Evolutionary conservation across 30 jellyfish, hydroid and myxozoan genomes (phyloP), one percentile per base, ranked within the genome.

Genomic region (Sanderia malayensis): DNA sequence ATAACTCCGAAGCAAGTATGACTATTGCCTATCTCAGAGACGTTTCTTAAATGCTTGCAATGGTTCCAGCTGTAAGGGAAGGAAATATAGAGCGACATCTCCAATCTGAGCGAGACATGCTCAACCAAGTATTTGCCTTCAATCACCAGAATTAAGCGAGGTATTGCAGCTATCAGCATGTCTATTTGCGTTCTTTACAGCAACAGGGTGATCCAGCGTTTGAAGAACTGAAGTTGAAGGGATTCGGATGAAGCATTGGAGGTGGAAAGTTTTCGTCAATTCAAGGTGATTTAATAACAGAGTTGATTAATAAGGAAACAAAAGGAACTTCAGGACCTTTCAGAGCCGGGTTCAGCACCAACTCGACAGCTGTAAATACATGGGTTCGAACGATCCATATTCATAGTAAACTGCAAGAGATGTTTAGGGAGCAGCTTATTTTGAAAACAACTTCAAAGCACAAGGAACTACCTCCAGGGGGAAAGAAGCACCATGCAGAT

Each of bases 271-370:
- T 55, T 33, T 73, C 86, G 44, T 2, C 78, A 6, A 49, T 80
- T 25, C 93, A 67, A 29, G 70, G 93, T 17, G 93, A 80, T 59
- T 44, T 80, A 0, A 53, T 80, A 17, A 80, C 93, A 2, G 93
- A 80, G 46, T 22, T 80, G 52, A 67, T 80, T 45, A 70, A 73
- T 60, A 73, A 73, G 44, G 86, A 73, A 27, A 73, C 76, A 32
- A 57, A 73, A 31, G 86, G 86, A 23, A 73, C 86, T 1, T 76
- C 86, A 17, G 86, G 86, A 73, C 86, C 76, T 23, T 73, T 73
- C 58, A 45, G 76, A 8, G 31, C 76, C 21, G 76, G 86, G 25
- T 73, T 73, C 32, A 73, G 86, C 60, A 58, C 76, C 21, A 73
- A 57, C 34, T 25, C 44, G 13, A 59, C n/a, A 34, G 52, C 86